Evolutionary conservation across 2,797 vertebrate genomes (phyloP).

Genomic region (Chiloscyllium punctatum): DNA sequence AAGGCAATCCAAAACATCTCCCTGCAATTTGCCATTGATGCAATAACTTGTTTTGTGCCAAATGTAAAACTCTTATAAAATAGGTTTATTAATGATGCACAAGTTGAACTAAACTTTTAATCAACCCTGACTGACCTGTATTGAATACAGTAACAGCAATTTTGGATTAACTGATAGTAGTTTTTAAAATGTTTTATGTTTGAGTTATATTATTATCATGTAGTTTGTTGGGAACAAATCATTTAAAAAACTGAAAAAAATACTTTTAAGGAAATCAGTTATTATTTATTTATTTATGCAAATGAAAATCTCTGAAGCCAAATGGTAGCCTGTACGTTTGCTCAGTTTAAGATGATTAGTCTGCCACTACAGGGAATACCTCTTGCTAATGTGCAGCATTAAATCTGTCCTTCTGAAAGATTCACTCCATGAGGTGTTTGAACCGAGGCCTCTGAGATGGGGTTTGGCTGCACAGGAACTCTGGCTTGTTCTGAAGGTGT

Average conservation of each 20-base stretch:
- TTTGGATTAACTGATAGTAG: neutral
- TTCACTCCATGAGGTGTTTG: too few species aligned
- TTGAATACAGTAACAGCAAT: neutral
- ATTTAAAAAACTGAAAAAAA: neutral
- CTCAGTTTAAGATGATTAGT: too few species aligned
- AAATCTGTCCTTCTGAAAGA: too few species aligned
- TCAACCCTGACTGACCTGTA: neutral
- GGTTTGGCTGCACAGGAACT: too few species aligned
- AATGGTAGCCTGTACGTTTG: too few species aligned
- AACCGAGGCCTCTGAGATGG: too few species aligned
- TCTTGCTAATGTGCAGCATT: too few species aligned
- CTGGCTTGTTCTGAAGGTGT: too few species aligned
- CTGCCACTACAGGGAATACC: too few species aligned
- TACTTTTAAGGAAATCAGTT: neutral
- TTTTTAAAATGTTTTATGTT: neutral
- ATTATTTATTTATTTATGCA: too few species aligned
- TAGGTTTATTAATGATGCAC: neutral
- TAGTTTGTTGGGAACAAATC: neutral
- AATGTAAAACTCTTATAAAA: neutral
- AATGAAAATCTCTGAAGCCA: too few species aligned
- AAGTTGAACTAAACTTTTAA: neutral
- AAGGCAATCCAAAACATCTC: neutral
- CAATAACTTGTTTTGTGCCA: neutral
- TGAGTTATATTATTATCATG: neutral
- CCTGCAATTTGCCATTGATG: neutral